Percentiles rank a stretch among this genome's conserved stretches.
Evolutionary conservation across 2,797 vertebrate species (phyloP).

Genomic region (Eulemur mongoz): DNA sequence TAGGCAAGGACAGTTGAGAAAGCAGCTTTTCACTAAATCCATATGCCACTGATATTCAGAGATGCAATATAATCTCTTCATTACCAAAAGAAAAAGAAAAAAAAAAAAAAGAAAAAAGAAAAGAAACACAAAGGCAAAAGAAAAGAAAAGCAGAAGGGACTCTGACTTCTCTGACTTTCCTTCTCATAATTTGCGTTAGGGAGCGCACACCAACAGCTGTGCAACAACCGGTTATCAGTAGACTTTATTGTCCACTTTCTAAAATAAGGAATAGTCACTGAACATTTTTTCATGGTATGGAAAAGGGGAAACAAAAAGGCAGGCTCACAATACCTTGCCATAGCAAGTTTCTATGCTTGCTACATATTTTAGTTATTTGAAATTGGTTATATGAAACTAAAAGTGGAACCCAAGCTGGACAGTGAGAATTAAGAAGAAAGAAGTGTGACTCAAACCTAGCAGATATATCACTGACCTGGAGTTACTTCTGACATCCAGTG

Average conservation of each 20-base stretch:
- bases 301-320: not conserved
- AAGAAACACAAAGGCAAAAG: not conserved
- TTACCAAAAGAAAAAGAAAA: too few species aligned
- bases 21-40: not conserved
- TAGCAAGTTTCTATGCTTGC: not conserved
- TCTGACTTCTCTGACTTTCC: too few species aligned
- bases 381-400: not conserved
- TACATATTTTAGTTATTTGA: not conserved
- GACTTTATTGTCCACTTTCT: not conserved
- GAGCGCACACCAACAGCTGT: not conserved
- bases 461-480: not conserved
- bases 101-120: not conserved
- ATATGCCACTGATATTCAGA: not conserved
- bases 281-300: not conserved
- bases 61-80: not conserved
- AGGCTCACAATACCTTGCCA: not conserved
- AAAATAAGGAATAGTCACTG: not conserved
- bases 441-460: not conserved
- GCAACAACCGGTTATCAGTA: not conserved
- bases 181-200: not conserved
- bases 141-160: too few species aligned
- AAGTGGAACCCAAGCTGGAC: not conserved
- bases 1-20: not conserved
- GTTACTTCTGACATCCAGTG: not conserved
- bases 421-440: not conserved